Conservation (phyloP, 2,888 invertebrate species). For the Lochmaea capreae region DNA sequence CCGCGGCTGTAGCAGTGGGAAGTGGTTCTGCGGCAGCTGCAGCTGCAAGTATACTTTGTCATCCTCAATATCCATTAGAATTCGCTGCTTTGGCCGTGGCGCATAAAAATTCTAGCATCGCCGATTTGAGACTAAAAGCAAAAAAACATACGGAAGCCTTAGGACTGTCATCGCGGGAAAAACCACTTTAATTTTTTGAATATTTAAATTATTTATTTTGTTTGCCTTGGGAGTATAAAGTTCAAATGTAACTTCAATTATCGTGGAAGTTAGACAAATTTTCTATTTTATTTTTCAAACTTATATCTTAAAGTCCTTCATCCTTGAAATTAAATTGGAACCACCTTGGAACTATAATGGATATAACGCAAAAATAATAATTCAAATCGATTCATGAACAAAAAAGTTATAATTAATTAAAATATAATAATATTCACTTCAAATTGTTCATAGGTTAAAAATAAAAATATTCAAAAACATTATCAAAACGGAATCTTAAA, state of each 20-base stretch:
- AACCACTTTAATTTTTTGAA: constrained; percentile 42
- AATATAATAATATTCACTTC: too few relatives aligned
- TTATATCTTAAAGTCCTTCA: too few relatives aligned
- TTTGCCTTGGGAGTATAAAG: background rate
- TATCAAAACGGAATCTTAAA: too few relatives aligned
- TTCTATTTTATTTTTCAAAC: too few relatives aligned
- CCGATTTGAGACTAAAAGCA: constrained; percentile 92
- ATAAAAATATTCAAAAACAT: too few relatives aligned
- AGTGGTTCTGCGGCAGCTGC: constrained; percentile 65
- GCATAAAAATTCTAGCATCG: constrained; percentile 92
- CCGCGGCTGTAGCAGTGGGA: constrained; percentile 70
- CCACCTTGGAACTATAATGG: too few relatives aligned
- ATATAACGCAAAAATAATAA: too few relatives aligned
- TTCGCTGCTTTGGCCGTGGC: constrained; percentile 85
- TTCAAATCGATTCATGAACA: too few relatives aligned
- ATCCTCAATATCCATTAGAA: constrained; percentile 78
- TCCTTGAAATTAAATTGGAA: too few relatives aligned
- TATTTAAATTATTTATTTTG: background rate
- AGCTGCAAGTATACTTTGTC: constrained; percentile 71
- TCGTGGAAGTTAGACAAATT: background rate
- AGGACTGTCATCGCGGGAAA: constrained; percentile 67
- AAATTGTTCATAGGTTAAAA: too few relatives aligned
- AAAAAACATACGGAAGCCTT: constrained; percentile 92
- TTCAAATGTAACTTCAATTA: constrained; percentile 6
- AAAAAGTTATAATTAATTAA: too few relatives aligned